phyloP scores from a whole-genome alignment of 1,140 invertebrate genomes.

The Marisa cornuarietis region DNA sequence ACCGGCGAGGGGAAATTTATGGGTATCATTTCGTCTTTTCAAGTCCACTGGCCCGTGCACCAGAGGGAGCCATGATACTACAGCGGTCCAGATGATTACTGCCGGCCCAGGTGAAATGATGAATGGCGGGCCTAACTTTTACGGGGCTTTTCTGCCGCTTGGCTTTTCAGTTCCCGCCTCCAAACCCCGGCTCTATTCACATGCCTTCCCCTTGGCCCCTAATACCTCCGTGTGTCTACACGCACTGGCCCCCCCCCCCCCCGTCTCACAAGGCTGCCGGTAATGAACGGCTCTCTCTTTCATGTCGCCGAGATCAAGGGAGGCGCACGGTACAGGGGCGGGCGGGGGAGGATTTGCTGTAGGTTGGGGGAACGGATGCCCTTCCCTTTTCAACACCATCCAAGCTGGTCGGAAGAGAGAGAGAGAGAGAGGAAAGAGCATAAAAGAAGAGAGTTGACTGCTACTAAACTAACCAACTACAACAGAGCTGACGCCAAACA shows the following conservation, averaged over 20 bases:
- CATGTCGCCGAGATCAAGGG: constrained; percentile 12
- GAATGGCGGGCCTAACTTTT: not conserved
- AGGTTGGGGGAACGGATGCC: not conserved
- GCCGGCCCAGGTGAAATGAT: too few relatives aligned
- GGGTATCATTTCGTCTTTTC: constrained; percentile 29
- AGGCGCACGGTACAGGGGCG: not conserved
- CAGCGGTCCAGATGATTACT: not conserved
- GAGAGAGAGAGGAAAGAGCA: too few relatives aligned
- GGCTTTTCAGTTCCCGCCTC: not conserved
- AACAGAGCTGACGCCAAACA: too few relatives aligned
- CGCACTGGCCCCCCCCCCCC: not conserved
- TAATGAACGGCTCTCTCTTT: constrained; percentile 21
- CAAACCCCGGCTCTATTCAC: constrained; percentile 4
- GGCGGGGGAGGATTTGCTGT: not conserved
- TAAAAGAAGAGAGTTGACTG: too few relatives aligned
- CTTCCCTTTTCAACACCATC: not conserved
- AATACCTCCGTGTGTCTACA: not conserved
- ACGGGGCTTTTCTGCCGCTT: not conserved
- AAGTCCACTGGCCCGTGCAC: constrained; percentile 20
- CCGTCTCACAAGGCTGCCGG: constrained; percentile 5
- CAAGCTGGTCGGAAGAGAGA: too few relatives aligned
- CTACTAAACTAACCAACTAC: too few relatives aligned
- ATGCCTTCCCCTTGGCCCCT: not conserved
- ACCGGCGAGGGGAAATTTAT: constrained; percentile 10
- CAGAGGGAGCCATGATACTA: not conserved